Evolutionary conservation across 1,140 invertebrate species (phyloP).

Genomic region (Diploscapter pachys): DNA sequence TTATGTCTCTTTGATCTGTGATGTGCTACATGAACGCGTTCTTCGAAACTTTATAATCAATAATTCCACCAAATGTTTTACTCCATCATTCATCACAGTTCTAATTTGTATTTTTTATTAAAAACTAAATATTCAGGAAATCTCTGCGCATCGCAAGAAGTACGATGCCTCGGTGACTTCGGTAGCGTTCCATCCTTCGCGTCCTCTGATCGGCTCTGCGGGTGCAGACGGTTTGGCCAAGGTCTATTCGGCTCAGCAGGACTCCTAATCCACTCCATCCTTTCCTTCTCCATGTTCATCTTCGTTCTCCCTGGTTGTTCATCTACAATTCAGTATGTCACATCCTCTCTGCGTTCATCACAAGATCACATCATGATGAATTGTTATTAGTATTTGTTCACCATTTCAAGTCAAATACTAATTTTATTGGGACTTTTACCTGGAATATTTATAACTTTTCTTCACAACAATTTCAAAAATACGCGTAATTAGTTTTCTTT

Average conservation of each 20-base stretch:
- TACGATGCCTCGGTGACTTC: conserved; percentile 98
- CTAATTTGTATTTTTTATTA: not conserved
- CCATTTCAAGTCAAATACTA: too few relatives aligned
- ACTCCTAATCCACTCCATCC: too few relatives aligned
- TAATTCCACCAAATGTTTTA: not conserved
- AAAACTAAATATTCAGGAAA: conserved; percentile 73
- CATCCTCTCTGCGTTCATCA: too few relatives aligned
- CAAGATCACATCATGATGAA: too few relatives aligned
- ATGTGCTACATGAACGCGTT: not conserved
- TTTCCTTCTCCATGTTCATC: too few relatives aligned
- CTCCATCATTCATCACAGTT: not conserved
- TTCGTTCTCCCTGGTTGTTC: too few relatives aligned
- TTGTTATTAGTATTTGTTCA: too few relatives aligned
- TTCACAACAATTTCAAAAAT: too few relatives aligned
- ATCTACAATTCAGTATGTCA: too few relatives aligned
- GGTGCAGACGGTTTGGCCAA: conserved; percentile 97
- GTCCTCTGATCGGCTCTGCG: conserved; percentile 95
- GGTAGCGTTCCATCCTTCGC: conserved; percentile 96
- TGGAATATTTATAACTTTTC: too few relatives aligned
- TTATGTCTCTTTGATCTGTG: not conserved
- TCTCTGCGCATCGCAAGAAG: conserved; percentile 97
- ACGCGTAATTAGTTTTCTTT: too few relatives aligned
- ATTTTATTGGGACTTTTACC: too few relatives aligned
- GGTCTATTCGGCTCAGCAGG: conserved; percentile 64
- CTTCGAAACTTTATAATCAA: conserved; percentile 6